Evolutionary conservation across 2,888 invertebrate species (phyloP).

Genomic region (Erebia epiphron): DNA sequence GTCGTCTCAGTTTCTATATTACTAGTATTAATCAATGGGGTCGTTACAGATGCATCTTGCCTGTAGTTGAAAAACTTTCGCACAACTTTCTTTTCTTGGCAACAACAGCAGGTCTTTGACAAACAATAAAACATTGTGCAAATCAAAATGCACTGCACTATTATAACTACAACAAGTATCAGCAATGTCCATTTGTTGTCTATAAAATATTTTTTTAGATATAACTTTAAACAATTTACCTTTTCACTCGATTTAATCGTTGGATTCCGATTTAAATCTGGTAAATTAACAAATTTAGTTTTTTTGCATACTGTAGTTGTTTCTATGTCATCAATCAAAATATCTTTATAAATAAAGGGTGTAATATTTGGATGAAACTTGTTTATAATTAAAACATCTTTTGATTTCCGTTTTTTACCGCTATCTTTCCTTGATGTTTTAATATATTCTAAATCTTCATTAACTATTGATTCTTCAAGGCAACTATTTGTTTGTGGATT

Average conservation of each 20-base stretch:
- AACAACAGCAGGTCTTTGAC: slow-evolving; percentile 49
- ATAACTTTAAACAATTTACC: slow-evolving; percentile 21
- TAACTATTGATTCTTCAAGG: slow-evolving; percentile 46
- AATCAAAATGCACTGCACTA: slow-evolving; percentile 62
- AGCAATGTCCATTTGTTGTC: slow-evolving; percentile 51
- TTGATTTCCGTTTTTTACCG: slow-evolving; percentile 44
- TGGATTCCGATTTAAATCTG: neutral
- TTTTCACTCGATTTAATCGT: slow-evolving; percentile 9
- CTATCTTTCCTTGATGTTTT: slow-evolving; percentile 46
- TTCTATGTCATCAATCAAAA: slow-evolving; percentile 23
- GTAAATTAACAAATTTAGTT: neutral
- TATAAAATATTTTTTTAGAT: slow-evolving; percentile 37
- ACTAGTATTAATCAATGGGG: slow-evolving; percentile 67
- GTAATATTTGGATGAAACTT: slow-evolving; percentile 36
- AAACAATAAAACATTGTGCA: slow-evolving; percentile 57
- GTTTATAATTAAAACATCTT: slow-evolving; percentile 56
- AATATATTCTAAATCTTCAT: slow-evolving; percentile 57
- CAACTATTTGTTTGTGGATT: slow-evolving; percentile 60
- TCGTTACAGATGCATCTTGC: slow-evolving; percentile 69
- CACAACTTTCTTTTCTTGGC: slow-evolving; percentile 51
- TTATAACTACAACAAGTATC: slow-evolving; percentile 49
- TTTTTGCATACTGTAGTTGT: slow-evolving; percentile 18
- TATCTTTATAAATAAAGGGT: slow-evolving; percentile 29
- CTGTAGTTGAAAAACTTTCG: slow-evolving; percentile 63
- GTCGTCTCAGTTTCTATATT: slow-evolving; percentile 67